Base-by-base conservation (phyloP, 2,113 vertebrate genomes). In the Muntiacus muntjak region DNA sequence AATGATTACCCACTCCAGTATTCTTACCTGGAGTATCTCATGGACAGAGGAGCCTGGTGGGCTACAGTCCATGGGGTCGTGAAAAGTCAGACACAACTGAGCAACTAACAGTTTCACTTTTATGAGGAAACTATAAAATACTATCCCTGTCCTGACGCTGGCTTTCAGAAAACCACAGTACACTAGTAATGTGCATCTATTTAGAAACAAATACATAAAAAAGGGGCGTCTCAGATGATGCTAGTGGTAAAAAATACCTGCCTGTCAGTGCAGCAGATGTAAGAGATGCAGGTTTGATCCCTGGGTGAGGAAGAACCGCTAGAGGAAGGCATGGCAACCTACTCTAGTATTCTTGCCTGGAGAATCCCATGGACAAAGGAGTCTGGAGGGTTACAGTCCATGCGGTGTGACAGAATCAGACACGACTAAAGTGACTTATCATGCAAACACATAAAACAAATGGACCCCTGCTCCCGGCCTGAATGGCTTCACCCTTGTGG, bases 91-190 rank as follows among this genome's bases (percentile, higher is more conserved):
- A 26, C 71, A 76, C 40, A 26, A 26, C 12, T 76, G 23, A 76
- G 3, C 3, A 43, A 71, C 67, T 71, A 71, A 71, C 19, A 40
- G n/a, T 71, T 71, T 40, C n/a, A 71, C 64, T 71, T 71, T 71
- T 12, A 1, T 67, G 25, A 74, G 26, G 17, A 85, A 91, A 57
- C 9, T 15, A 0, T 28, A 0, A 50, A 96, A 98, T 14, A 52
- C 74, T 97, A 52, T 5, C 58, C 43, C 19, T 93, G 97, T 96
- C 26, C 28, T 57, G 92, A 50, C 55, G 26, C 40, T 25, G 25
- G 16, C 33, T 58, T 88, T 82, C 19, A 50, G 82, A 58, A 87
- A 87, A 47, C 64, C 92, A 30, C 28, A 36, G 5, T 23, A n/a
- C 5, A 1, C 58, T 60, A 45, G 14, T n/a, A 19, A 45, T 2